Conservation (phyloP, 2,888 invertebrate species). For the Lampropteryx suffumata region DNA sequence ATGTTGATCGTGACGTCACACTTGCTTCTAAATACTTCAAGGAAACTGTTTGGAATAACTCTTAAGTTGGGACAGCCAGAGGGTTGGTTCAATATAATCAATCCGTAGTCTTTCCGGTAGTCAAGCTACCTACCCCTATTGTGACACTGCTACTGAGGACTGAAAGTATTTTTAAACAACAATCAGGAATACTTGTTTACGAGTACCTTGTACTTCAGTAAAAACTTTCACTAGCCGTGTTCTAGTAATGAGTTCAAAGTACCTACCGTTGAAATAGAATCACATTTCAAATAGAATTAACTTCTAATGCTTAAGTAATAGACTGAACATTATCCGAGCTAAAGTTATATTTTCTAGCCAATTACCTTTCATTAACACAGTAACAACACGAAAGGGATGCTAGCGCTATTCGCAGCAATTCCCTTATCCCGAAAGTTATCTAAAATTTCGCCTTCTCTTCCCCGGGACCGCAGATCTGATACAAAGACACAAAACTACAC, state of each 20-base stretch:
- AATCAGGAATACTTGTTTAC: no score
- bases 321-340: not conserved
- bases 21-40: not conserved
- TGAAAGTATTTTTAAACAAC: no score
- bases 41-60: not conserved
- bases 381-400: constrained; percentile 4
- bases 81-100: no score
- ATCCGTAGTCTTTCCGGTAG: no score
- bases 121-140: no score
- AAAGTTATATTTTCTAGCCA: constrained; percentile 7
- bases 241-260: no score
- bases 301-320: not conserved
- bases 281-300: constrained; percentile 1
- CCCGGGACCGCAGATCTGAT: no score
- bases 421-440: not conserved
- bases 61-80: no score
- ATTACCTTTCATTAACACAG: constrained; percentile 4
- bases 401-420: not conserved
- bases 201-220: no score
- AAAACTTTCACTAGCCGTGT: no score
- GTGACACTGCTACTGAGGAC: no score
- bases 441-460: not conserved
- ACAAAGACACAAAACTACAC: no score
- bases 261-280: not conserved
- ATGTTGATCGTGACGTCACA: not conserved